Evolutionary conservation across 2,888 invertebrate genomes (phyloP).

Genomic region (Volucella inanis): DNA sequence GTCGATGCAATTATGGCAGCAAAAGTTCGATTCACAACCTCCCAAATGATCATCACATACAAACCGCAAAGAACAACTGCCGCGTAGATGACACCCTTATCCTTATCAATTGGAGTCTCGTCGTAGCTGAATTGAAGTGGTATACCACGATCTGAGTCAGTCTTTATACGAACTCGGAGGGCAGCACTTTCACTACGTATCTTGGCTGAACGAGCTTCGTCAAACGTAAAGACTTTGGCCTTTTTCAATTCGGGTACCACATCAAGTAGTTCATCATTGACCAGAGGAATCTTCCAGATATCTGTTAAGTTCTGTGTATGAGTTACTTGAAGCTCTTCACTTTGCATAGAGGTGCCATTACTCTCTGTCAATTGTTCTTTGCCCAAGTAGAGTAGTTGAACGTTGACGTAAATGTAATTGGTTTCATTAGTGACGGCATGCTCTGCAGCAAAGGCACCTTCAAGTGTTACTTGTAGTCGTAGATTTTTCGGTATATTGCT

Average conservation of each 20-base stretch:
- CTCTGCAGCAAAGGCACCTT: slow-evolving; percentile 86
- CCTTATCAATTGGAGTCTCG: slow-evolving; percentile 86
- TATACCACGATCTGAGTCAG: slow-evolving; percentile 80
- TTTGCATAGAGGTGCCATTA: slow-evolving; percentile 28
- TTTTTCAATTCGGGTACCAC: slow-evolving; percentile 83
- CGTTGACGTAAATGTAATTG: slow-evolving; percentile 84
- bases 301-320: slow-evolving; percentile 70
- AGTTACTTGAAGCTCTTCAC: slow-evolving; percentile 52
- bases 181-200: slow-evolving; percentile 76
- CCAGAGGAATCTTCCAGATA: slow-evolving; percentile 80
- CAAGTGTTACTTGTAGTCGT: slow-evolving; percentile 84
- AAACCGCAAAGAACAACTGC: slow-evolving; percentile 87
- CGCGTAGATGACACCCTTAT: slow-evolving; percentile 89
- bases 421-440: slow-evolving; percentile 83
- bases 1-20: slow-evolving; percentile 90
- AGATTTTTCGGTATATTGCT: slow-evolving; percentile 80
- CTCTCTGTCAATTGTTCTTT: slow-evolving; percentile 31
- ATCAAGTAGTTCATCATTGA: slow-evolving; percentile 80
- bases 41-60: slow-evolving; percentile 91
- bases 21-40: slow-evolving; percentile 89
- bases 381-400: slow-evolving; percentile 81
- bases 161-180: slow-evolving; percentile 79
- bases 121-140: slow-evolving; percentile 86
- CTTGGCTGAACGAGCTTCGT: slow-evolving; percentile 70
- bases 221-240: slow-evolving; percentile 78